Evolutionary conservation across 2,888 invertebrate genomes (phyloP), one percentile per base, ranked within the genome.

Genomic region (Cheilosia soror): DNA sequence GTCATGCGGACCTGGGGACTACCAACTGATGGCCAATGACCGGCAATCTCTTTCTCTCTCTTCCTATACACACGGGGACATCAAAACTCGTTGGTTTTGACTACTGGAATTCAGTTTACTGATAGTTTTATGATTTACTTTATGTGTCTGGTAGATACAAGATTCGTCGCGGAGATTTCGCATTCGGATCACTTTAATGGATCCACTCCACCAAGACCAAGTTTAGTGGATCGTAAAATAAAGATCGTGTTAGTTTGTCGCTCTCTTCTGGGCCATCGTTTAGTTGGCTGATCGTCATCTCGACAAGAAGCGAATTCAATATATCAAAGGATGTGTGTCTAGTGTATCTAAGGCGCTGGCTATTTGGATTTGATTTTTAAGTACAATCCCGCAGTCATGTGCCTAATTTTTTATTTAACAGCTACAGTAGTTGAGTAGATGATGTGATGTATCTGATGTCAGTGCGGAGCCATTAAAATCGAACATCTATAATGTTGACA

Each of bases 71-170:
- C 47, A 37, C 2, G 27, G 37, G 11, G 40, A 66, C 62, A 63
- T 40, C 47, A 25, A 69, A 81, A 33, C 72, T 44, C 27, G 33
- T 55, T 68, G 71, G 31, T 57, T 58, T 63, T 58, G 81, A 80
- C 85, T 85, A 85, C 85, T 85, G 85, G 80, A 77, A 85, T 85
- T 85, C 71, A 76, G 37, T 76, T 85, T 11, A 72, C 62, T 37
- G 63, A 77, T 77, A 62, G 77, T 69, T 77, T 69, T 78, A 84
- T 73, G 4, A 9, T 47, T 31, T 62, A 20, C 53, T 51, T 33
- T 40, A 15, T 42, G 4, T 58, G 9, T 53, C 57, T 58, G 25
- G 69, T 15, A 51, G 27, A 27, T 63, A 40, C 71, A 65, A 63
- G 58, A 69, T 63, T 58, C 65, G 53, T 73, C 65, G 83, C 73